phyloP scores from a whole-genome alignment of 2,888 invertebrate species.

The Chalcosyrphus nemorum region DNA sequence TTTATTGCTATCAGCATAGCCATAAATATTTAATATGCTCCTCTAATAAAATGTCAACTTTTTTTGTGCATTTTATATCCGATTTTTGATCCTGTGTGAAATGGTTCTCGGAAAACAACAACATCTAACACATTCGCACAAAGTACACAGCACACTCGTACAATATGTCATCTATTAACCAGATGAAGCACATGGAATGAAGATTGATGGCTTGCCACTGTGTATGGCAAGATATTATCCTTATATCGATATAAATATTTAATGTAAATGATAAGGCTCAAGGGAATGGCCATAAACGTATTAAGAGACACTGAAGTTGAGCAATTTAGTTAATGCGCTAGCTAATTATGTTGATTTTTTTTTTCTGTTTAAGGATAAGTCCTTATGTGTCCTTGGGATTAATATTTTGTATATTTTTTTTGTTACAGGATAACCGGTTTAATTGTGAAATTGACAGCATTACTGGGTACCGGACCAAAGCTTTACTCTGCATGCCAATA shows the following conservation, averaged over 20 bases:
- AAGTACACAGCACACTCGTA: too few species aligned
- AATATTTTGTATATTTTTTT: conserved; percentile 12
- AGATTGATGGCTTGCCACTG: conserved; percentile 54
- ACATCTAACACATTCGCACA: not conserved
- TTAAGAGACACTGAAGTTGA: conserved; percentile 6
- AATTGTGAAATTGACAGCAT: conserved; percentile 96
- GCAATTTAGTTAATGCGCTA: conserved; percentile 42
- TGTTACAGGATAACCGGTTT: conserved; percentile 90
- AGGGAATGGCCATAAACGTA: conserved; percentile 14
- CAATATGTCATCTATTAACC: conserved; percentile 44
- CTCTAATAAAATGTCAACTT: not conserved
- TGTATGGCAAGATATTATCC: conserved; percentile 26
- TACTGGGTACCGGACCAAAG: conserved; percentile 96
- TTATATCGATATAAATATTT: conserved; percentile 44
- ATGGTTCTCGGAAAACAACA: conserved; percentile 8
- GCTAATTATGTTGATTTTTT: conserved; percentile 33
- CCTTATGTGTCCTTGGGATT: too few species aligned
- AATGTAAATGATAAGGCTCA: conserved; percentile 22
- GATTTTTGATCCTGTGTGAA: conserved; percentile 20
- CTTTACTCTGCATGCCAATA: conserved; percentile 97
- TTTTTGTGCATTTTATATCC: not conserved
- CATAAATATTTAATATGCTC: conserved; percentile 14
- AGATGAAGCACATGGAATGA: conserved; percentile 39
- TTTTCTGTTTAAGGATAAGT: too few species aligned
- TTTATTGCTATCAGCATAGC: conserved; percentile 1